Evolutionary conservation across 2,888 invertebrate genomes (phyloP).

Genomic region (Hypolimnas misippus): DNA sequence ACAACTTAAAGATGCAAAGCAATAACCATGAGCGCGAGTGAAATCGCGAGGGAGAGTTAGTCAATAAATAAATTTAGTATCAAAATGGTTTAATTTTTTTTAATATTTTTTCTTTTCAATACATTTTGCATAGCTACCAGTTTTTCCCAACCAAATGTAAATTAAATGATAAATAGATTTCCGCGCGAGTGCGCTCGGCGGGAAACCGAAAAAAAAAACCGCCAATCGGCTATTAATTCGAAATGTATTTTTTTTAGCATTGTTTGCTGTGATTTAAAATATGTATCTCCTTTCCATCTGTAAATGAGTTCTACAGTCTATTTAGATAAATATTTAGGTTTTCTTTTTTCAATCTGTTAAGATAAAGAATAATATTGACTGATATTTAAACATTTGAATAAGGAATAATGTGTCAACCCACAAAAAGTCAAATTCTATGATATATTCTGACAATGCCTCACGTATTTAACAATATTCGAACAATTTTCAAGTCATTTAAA

Average conservation of each 20-base stretch:
- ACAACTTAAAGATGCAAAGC: too few relatives aligned
- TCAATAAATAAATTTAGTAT: neutral
- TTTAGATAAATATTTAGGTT: neutral
- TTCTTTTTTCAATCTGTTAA: neutral
- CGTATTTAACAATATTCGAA: too few relatives aligned
- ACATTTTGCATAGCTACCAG: constrained; percentile 29
- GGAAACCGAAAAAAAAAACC: constrained; percentile 56
- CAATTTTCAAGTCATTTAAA: too few relatives aligned
- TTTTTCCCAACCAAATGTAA: constrained; percentile 69
- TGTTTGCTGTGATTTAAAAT: constrained; percentile 38
- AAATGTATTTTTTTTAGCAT: constrained; percentile 51
- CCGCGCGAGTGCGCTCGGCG: constrained; percentile 66
- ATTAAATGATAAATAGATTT: constrained; percentile 80
- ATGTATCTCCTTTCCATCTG: constrained; percentile 21
- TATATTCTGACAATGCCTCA: too few relatives aligned
- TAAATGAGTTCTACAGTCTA: constrained; percentile 2
- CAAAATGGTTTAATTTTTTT: neutral
- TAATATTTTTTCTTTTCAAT: constrained; percentile 24
- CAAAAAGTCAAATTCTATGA: too few relatives aligned
- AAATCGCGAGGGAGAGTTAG: too few relatives aligned
- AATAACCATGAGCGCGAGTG: too few relatives aligned
- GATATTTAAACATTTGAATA: too few relatives aligned
- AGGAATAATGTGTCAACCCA: too few relatives aligned
- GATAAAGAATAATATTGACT: neutral
- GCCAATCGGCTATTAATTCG: constrained; percentile 62